Evolutionary conservation across 2,888 invertebrate species (phyloP).

Genomic region (Abrostola triplasia): DNA sequence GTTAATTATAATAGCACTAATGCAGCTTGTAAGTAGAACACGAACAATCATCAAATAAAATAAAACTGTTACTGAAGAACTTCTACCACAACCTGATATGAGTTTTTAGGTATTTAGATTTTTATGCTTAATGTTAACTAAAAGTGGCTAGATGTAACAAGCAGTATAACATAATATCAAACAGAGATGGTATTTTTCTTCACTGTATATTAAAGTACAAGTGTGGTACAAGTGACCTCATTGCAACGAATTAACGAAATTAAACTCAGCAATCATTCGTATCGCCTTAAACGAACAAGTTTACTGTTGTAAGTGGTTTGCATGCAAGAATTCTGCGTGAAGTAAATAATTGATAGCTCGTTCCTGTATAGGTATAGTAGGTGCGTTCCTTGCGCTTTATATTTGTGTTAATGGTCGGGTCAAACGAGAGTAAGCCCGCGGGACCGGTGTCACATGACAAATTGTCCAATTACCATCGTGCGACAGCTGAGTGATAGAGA

Average conservation of each 20-base stretch:
- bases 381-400: constrained; percentile 27
- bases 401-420: constrained; percentile 47
- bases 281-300: constrained; percentile 19
- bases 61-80: too few species aligned
- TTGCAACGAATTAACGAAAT: constrained; percentile 13
- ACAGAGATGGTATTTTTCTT: background rate
- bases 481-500: constrained; percentile 69
- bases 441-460: constrained; percentile 65
- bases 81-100: too few species aligned
- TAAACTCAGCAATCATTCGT: constrained; percentile 24
- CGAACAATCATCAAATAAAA: too few species aligned
- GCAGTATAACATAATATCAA: background rate
- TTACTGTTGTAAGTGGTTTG: constrained; percentile 22
- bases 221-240: background rate
- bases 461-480: constrained; percentile 74
- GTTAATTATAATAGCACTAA: too few species aligned
- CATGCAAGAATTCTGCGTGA: constrained; percentile 27
- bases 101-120: too few species aligned
- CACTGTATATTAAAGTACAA: background rate
- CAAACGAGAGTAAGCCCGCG: constrained; percentile 51
- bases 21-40: too few species aligned
- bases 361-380: constrained; percentile 20
- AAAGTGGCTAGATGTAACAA: too few species aligned
- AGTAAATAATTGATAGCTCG: constrained; percentile 40
- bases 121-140: too few species aligned